Base-by-base conservation (phyloP, 2,888 invertebrate genomes). In the Cyrtodaria siliqua region DNA sequence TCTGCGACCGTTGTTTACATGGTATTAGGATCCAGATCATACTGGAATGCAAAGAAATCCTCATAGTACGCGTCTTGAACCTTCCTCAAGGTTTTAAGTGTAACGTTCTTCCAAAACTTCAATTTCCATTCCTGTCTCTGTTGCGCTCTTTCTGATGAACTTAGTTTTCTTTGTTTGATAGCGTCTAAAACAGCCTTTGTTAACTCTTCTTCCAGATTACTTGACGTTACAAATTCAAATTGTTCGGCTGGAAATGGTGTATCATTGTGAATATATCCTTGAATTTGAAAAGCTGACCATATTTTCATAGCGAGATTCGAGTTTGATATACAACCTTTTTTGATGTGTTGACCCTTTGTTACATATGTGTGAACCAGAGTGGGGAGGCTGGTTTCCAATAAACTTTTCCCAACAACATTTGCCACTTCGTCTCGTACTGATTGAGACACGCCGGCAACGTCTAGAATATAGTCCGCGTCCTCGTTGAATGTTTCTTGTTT, bases 401-500 rank as follows among this genome's bases (percentile, higher is more conserved):
- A 47, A n/a, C 20, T 57, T 23, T 63, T 64, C 16, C 50, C 42
- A n/a, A 69, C 55, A 24, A 61, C 66, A 18, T 50, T 29, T 2
- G 68, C 49, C 9, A 78, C 57, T 52, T 73, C 62, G 6, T 78
- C 42, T 24, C 49, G 26, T 0, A 33, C 62, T 6, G 53, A 9
- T 33, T 73, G 24, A 38, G 64, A 57, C 16, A 78, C 78, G 12
- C 73, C 73, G 6, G 62, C 69, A 14, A 60, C n/a, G 38, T 73
- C 55, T 12, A 78, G 47, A 52, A 78, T 78, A 56, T 73, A 78
- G 27, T 78, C 69, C 1, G 66, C 69, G 29, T 78, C 78, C 24
- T 78, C 78, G 47, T 69, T 63, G 53, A 78, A 78, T 16, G 78
- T 69, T 52, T 78, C 78, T 27, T 78, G 78, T 44, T 78, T 78